Base-by-base conservation (phyloP, 1,140 invertebrate species). In the Trichonephila clavata region DNA sequence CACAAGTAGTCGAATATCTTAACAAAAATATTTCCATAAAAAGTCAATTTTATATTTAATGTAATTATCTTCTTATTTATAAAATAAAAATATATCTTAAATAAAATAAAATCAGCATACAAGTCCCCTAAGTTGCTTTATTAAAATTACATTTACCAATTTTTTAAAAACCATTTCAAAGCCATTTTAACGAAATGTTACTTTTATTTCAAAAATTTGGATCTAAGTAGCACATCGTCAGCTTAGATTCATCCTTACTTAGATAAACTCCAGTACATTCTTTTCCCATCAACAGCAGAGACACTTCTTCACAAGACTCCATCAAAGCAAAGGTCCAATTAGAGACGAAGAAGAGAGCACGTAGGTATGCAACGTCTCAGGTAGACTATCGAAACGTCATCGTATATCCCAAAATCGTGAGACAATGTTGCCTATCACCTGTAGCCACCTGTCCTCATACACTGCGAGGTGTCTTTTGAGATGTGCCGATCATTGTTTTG, bases 401-500 rank as follows among this genome's bases (percentile, higher is more conserved):
- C 63, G 24, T 80, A 50, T 43, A 27, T 50, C 71, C 57, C 68
- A n/a, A 81, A 59, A 61, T 90, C 89, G 89, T 90, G 89, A 90
- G 71, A 90, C 89, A 90, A 81, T 81, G 89, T 60, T 57, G 89
- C 57, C 57, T 71, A 81, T 90, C 89, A 50, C n/a, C 60, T 81
- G 57, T 21, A 80, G 39, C 71, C 89, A 90, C 89, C 89, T 90
- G 89, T 90, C 89, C 59, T n/a, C 61, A 39, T 68, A 18, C 32
- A 16, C 57, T n/a, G 68, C 8, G 7, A 90, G 89, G 89, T 90
- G 89, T 90, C 89, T 81, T 90, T 90, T 90, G 89, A 90, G 77
- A 80, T 61, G 71, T 60, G 77, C 89, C 89, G 89, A 90, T 81
- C 89, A 90, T 90, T 90, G 89, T 90, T 90, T 81, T 80, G 57